phyloP scores from a whole-genome alignment of 2,888 invertebrate genomes.

The Abrostola tripartita region DNA sequence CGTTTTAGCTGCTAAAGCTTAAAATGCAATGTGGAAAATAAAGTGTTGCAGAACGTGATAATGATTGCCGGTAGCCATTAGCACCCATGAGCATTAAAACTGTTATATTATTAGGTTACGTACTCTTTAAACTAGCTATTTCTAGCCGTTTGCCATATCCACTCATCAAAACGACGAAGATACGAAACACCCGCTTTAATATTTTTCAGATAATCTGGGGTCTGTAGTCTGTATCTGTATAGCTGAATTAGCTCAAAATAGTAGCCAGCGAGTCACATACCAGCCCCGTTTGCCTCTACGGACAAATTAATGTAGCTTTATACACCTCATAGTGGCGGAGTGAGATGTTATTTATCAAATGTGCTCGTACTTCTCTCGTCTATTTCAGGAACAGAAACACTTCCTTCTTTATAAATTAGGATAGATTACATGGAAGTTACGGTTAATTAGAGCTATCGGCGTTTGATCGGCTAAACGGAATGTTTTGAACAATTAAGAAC shows the following conservation, averaged over 20 bases:
- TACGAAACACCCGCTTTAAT: too few relatives aligned
- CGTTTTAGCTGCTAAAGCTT: not conserved
- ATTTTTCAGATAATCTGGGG: too few relatives aligned
- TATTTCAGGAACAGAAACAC: not conserved
- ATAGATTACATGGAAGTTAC: slow-evolving; percentile 40
- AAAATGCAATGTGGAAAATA: slow-evolving; percentile 1
- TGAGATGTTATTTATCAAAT: not conserved
- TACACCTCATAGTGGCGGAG: too few relatives aligned
- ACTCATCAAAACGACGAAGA: too few relatives aligned
- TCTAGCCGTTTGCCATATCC: too few relatives aligned
- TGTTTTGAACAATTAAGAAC: slow-evolving; percentile 50
- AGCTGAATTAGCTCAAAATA: too few relatives aligned
- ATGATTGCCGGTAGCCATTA: slow-evolving; percentile 29
- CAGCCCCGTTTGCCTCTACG: too few relatives aligned
- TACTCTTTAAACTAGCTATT: not conserved
- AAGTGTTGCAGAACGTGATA: slow-evolving; percentile 21
- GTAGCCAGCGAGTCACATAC: too few relatives aligned
- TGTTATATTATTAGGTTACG: slow-evolving; percentile 8
- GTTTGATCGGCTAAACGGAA: slow-evolving; percentile 38
- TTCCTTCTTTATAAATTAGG: slow-evolving; percentile 3
- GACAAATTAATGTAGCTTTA: too few relatives aligned
- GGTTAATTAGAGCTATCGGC: slow-evolving; percentile 50
- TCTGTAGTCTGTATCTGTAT: too few relatives aligned
- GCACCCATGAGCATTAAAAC: slow-evolving; percentile 21
- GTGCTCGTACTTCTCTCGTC: not conserved